Conservation (phyloP, 2,113 vertebrate species). For the Dasyurus viverrinus region DNA sequence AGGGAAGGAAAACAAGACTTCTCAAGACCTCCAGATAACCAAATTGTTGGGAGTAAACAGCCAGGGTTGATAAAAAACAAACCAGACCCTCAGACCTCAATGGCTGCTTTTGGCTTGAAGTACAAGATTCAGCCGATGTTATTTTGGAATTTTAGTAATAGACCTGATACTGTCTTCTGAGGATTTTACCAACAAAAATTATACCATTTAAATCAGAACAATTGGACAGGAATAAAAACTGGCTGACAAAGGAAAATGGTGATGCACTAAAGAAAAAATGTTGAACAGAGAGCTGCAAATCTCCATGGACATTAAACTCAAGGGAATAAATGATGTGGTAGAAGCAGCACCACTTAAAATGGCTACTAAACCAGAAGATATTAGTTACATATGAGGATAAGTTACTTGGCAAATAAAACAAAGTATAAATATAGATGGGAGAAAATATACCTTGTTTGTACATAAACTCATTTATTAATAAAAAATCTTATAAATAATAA, state of each 20-base stretch:
- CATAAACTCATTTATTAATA: neutral
- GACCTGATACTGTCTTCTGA: conserved; percentile 60
- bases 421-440: neutral
- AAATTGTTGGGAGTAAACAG: conserved; percentile 21
- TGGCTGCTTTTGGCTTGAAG: conserved; percentile 58
- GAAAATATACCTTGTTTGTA: neutral
- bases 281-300: conserved; percentile 16
- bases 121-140: conserved; percentile 68
- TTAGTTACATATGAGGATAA: neutral
- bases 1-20: neutral
- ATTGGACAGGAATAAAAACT: conserved; percentile 46
- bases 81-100: conserved; percentile 34
- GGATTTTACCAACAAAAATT: conserved; percentile 69
- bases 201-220: conserved; percentile 60
- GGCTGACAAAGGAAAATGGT: conserved; percentile 57
- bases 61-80: conserved; percentile 36
- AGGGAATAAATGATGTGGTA: conserved; percentile 13
- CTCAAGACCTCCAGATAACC: neutral
- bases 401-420: neutral
- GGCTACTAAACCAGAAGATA: conserved; percentile 12
- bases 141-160: conserved; percentile 68
- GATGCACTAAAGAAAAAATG: conserved; percentile 30
- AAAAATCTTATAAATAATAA: neutral
- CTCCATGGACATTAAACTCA: neutral
- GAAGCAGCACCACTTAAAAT: neutral